phyloP scores from a whole-genome alignment of 2,113 vertebrate genomes.

The Stegastes partitus region DNA sequence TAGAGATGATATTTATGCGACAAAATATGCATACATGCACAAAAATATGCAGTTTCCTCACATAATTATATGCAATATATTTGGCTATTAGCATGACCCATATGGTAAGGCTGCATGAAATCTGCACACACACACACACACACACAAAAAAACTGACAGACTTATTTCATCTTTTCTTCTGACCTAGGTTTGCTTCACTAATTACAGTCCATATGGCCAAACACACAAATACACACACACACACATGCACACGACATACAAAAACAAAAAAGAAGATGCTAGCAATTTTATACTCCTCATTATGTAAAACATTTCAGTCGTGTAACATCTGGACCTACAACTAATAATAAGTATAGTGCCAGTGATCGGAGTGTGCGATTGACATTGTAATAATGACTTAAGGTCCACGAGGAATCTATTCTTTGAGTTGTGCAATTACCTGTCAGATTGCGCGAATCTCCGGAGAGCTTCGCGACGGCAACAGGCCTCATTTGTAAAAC shows the following conservation, averaged over 20 bases:
- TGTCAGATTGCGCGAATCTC: conserved; percentile 27
- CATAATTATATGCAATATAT: no score
- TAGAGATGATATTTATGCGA: not conserved
- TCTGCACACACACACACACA: not conserved
- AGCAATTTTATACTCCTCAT: conserved; percentile 33
- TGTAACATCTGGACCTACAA: conserved; percentile 47
- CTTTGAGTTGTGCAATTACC: conserved; percentile 8
- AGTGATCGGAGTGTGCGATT: conserved; percentile 44
- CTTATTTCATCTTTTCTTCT: conserved; percentile 6
- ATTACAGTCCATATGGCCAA: conserved; percentile 47
- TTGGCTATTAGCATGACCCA: no score
- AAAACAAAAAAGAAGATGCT: not conserved
- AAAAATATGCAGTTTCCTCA: not conserved
- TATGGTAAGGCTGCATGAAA: not conserved
- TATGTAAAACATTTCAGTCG: conserved; percentile 50
- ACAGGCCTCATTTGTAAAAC: conserved; percentile 31
- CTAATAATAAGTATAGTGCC: conserved; percentile 24
- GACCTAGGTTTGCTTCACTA: conserved; percentile 39
- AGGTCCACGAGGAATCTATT: conserved; percentile 23
- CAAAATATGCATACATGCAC: not conserved
- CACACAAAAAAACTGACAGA: no score
- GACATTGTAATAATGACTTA: conserved; percentile 28
- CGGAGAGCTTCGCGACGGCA: conserved; percentile 27
- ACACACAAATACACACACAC: conserved; percentile 1
- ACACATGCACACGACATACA: not conserved